Evolutionary conservation across 2,113 vertebrate species (phyloP), one percentile per base, ranked within the genome.

Genomic region (Pyrgilauda ruficollis): DNA sequence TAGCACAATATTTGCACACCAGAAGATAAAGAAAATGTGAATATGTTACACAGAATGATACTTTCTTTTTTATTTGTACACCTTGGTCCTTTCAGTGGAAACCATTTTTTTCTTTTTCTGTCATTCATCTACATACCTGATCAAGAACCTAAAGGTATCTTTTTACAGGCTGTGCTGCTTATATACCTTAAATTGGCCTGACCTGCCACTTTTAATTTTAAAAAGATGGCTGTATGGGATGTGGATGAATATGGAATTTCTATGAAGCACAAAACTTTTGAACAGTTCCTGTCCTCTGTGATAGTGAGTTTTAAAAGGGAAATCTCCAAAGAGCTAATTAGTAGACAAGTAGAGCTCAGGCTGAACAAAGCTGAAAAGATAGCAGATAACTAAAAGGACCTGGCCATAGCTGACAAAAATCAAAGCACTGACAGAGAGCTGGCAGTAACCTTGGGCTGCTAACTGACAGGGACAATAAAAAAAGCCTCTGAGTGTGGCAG

Each of bases 291-390:
- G 98, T 98, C 98, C 98, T 98, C 98, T 98, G 98, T 98, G 98
- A 98, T 98, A 98, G 97, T 96, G 98, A 98, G 98, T 98, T 99
- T 99, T 99, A 97, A 98, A 99, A 98, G 98, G 98, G 98, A 99
- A 99, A 98, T 99, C 99, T 99, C 99, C 98, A 98, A 99, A 99
- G 99, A 99, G 99, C 99, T 99, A 99, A 99, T 99, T 99, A 99
- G 99, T 97, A 98, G 98, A 98, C 98, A 98, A 99, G 98, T 98
- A 95, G 98, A 98, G 98, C 99, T 98, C 99, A 98, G 98, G 97
- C 99, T 98, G 98, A 99, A 98, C 98, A 98, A 99, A 99, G 98
- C 98, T 97, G 98, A 98, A 98, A 98, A 98, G 98, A 98, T 97
- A 98, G 98, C 98, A 97, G 97, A 98, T 97, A 98, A 97, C 98